Conservation (phyloP, 1,140 invertebrate genomes). For the Goniozus legneri region DNA sequence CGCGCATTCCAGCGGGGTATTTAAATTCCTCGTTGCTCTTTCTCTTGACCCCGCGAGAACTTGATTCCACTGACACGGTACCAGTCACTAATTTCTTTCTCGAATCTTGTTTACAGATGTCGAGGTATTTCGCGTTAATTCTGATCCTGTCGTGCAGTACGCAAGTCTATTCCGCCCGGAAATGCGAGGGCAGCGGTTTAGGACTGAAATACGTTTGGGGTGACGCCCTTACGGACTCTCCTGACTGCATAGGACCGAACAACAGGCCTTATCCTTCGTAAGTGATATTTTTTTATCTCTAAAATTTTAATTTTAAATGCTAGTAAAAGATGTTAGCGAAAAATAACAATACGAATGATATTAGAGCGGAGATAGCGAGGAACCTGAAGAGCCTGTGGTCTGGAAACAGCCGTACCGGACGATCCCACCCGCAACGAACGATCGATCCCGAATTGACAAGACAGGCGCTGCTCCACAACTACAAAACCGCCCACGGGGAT, state of each 20-base stretch:
- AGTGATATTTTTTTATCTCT: conserved; percentile 37
- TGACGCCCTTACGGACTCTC: conserved; percentile 72
- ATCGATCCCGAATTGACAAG: conserved; percentile 70
- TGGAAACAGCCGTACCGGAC: conserved; percentile 59
- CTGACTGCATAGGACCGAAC: conserved; percentile 75
- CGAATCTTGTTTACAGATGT: conserved; percentile 37
- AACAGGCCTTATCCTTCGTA: conserved; percentile 78
- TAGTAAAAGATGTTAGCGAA: conserved; percentile 2
- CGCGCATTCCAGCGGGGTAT: too few relatives aligned
- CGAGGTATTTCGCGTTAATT: conserved; percentile 32
- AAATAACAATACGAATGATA: conserved; percentile 9
- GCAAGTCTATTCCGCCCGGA: conserved; percentile 35
- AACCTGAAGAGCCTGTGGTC: conserved; percentile 62
- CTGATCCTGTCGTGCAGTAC: conserved; percentile 26
- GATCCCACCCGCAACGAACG: conserved; percentile 57
- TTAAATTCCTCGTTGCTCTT: too few relatives aligned
- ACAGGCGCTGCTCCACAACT: conserved; percentile 61
- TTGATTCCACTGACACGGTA: too few relatives aligned
- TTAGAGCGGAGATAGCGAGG: conserved; percentile 63
- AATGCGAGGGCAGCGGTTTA: conserved; percentile 58
- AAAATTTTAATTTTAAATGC: too few relatives aligned
- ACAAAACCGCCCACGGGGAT: conserved; percentile 41
- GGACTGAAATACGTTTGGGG: conserved; percentile 79
- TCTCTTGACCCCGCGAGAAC: too few relatives aligned
- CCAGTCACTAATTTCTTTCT: too few relatives aligned